Evolutionary conservation across 92 coral and sea anemone genomes (phyloP).

Genomic region (Chrysogorgia sp.): DNA sequence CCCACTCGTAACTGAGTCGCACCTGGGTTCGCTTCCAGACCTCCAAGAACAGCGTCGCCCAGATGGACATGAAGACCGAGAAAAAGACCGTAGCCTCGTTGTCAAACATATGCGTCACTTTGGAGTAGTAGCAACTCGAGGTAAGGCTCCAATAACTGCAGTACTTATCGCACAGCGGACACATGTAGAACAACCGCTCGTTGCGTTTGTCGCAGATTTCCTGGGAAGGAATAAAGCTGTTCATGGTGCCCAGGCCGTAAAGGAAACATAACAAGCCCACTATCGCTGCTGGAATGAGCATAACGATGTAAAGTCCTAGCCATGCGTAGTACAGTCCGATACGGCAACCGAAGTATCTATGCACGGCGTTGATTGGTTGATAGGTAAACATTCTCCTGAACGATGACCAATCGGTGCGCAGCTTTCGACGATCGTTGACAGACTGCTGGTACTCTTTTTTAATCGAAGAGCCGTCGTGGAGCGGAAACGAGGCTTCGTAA

Average conservation of each 20-base stretch:
- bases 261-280: slow-evolving; percentile 61
- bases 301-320: slow-evolving; percentile 52
- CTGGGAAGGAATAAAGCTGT: slow-evolving; percentile 38
- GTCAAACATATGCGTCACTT: slow-evolving; percentile 54
- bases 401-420: slow-evolving; percentile 61
- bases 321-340: slow-evolving; percentile 64
- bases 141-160: slow-evolving; percentile 62
- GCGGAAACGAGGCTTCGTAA: slow-evolving; percentile 49
- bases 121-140: slow-evolving; percentile 51
- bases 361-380: slow-evolving; percentile 62
- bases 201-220: slow-evolving; percentile 57
- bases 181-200: slow-evolving; percentile 68
- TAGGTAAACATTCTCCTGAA: slow-evolving; percentile 30
- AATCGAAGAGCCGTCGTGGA: slow-evolving; percentile 54
- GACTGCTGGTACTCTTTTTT: neutral
- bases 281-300: slow-evolving; percentile 57
- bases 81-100: slow-evolving; percentile 62
- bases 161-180: slow-evolving; percentile 61
- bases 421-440: slow-evolving; percentile 53
- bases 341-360: slow-evolving; percentile 53
- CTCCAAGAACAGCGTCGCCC: slow-evolving; percentile 59
- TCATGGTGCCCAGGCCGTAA: slow-evolving; percentile 34
- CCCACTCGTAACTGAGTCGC: slow-evolving; percentile 64
- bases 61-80: slow-evolving; percentile 60
- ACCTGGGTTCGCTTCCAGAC: slow-evolving; percentile 62